A percentile compares a stretch with the other conserved stretches of the same genome.
These are phyloP conservation scores for Passerina amoena DNA, from an alignment of 2,113 vertebrate species.

Conservation along the genomic window DNA sequence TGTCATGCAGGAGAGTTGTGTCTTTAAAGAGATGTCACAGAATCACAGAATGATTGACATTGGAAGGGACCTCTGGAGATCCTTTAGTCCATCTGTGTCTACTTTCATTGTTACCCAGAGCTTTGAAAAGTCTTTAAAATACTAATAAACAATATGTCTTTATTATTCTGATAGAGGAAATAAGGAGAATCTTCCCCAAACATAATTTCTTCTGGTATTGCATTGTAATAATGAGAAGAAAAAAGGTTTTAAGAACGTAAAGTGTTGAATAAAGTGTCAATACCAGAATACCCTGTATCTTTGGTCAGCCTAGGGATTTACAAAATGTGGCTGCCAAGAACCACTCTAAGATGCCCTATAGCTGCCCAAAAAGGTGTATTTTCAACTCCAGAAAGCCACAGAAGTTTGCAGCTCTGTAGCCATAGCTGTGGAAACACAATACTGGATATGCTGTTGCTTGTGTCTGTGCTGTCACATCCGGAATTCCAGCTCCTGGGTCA, in stretches of 20 bases:
- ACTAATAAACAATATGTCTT: not conserved
- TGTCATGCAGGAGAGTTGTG: not conserved
- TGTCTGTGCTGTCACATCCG: not conserved
- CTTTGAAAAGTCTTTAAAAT: slow-evolving; percentile 19
- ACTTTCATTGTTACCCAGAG: not conserved
- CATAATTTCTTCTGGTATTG: not conserved
- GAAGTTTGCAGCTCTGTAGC: not conserved
- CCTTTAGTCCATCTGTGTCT: not conserved
- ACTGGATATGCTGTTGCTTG: not conserved
- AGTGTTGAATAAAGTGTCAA: not conserved
- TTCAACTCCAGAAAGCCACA: not conserved
- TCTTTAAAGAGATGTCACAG: not conserved
- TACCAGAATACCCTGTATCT: not conserved
- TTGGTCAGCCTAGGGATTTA: not conserved
- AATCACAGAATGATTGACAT: not conserved
- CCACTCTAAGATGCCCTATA: not conserved
- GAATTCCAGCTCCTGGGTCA: slow-evolving; percentile 20
- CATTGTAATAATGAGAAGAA: not conserved
- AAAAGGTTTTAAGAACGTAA: not conserved
- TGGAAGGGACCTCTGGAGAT: not conserved
- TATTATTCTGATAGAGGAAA: not conserved
- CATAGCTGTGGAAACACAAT: not conserved
- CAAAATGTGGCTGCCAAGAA: not conserved
- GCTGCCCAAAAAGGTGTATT: not conserved
- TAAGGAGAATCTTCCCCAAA: not conserved